Conservation (phyloP, 1,140 invertebrate genomes). For the Brachionus sp. region DNA sequence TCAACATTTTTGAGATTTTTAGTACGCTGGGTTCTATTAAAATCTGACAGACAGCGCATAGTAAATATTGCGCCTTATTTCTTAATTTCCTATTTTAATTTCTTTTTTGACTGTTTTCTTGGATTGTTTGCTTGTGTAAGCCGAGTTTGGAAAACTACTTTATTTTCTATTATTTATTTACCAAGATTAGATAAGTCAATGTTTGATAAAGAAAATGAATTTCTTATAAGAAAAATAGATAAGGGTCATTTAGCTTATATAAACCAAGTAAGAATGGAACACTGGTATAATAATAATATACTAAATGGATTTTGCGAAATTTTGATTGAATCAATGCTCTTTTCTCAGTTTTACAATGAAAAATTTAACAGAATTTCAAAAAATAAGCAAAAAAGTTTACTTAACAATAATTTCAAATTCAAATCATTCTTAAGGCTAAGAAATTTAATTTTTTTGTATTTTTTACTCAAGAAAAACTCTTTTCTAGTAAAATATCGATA, state of each 20-base stretch:
- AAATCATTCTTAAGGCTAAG: conserved; percentile 7
- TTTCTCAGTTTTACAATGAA: not conserved
- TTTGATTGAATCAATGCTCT: conserved; percentile 31
- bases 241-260: conserved; percentile 33
- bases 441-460: conserved; percentile 31
- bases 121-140: conserved; percentile 18
- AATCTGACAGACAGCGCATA: conserved; percentile 3
- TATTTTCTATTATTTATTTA: conserved; percentile 6
- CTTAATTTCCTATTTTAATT: conserved; percentile 26
- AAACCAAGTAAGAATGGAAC: conserved; percentile 42
- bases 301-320: conserved; percentile 43
- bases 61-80: conserved; percentile 30
- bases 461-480: not conserved
- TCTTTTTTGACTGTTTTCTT: conserved; percentile 43
- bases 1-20: not conserved
- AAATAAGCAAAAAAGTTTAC: not conserved
- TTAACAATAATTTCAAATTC: not conserved
- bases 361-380: not conserved
- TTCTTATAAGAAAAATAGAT: conserved; percentile 1
- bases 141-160: conserved; percentile 30
- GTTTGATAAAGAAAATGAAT: not conserved
- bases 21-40: not conserved
- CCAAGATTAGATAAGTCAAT: conserved; percentile 30
- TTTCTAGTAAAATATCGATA: conserved; percentile 1
- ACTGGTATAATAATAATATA: conserved; percentile 36